Base-by-base conservation (phyloP, 2,888 invertebrate species). In the Parasteatoda lunata region DNA sequence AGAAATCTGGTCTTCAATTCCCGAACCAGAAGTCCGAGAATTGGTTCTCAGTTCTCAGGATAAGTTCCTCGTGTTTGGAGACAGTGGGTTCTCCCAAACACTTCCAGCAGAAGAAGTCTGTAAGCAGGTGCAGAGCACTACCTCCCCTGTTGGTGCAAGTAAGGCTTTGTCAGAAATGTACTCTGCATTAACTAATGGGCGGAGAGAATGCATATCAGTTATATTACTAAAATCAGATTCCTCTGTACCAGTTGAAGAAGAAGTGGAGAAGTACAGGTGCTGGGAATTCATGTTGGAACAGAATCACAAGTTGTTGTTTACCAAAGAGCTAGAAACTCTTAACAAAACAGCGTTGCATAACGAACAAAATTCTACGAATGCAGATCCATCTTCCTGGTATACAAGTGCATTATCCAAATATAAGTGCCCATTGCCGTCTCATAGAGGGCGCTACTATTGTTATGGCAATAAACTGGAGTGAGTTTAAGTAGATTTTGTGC, bases 221-320 rank as follows among this genome's bases (percentile, higher is more conserved):
- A 77, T 88, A 15, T 64, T 54, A 52, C 70, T 88, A 47, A 68
- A 71, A 52, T 15, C 54, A 1, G 77, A 59, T 6, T 11, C 48
- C 4, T 15, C 52, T 4, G 49, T 48, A 3, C 70, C 70, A 0
- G 68, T 48, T 3, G 82, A 88, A 11, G 88, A 84, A 69, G 89
- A 89, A 1, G 97, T 96, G 90, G 97, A 97, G 91, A 97, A 97
- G 91, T 96, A 96, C 91, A 96, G 96, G 91, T 97, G 97, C 91
- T 97, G 97, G 97, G 97, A 97, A 90, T 97, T 97, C 90, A 97
- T 97, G 96, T 92, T 97, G 73, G 97, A 97, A 91, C 96, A 97
- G 91, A 97, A 97, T 90, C 97, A 97, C 0, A 97, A 97, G 91
- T 93, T 97, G 91, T 91, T 97, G 3, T 97, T 97, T 90, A 96